Percentiles rank a stretch among this genome's conserved stretches.
phyloP scores from a whole-genome alignment of 2,113 vertebrate genomes.

The Myotis brandtii region DNA sequence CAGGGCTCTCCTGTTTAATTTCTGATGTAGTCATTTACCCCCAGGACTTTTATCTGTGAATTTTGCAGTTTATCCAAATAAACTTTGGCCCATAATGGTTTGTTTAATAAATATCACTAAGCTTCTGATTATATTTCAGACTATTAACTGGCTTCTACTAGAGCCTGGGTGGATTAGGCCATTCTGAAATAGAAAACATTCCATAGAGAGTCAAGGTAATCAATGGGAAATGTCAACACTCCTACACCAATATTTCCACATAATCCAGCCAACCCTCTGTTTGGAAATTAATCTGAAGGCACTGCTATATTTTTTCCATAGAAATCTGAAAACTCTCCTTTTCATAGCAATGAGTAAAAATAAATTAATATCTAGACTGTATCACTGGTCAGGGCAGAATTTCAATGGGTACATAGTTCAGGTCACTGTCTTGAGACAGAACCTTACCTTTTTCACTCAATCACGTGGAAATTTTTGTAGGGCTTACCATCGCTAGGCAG shows the following conservation, averaged over 20 bases:
- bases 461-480: neutral
- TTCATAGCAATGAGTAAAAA: neutral
- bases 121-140: neutral
- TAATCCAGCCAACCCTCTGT: neutral
- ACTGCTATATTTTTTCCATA: neutral
- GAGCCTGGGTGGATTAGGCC: neutral
- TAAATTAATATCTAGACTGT: neutral
- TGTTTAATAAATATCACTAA: constrained; percentile 38
- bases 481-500: neutral
- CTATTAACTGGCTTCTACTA: neutral
- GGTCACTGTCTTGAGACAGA: neutral
- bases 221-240: neutral
- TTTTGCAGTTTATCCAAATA: neutral
- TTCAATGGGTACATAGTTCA: neutral
- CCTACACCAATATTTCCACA: neutral
- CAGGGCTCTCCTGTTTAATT: neutral
- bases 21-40: constrained; percentile 5
- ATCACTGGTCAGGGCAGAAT: neutral
- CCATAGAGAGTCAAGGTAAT: neutral
- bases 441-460: neutral
- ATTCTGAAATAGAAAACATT: neutral
- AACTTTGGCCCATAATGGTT: neutral
- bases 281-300: neutral
- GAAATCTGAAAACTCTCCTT: neutral
- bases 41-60: neutral